Conservation (phyloP, 2,888 invertebrate genomes). For the Didymodactylos carnosus region DNA sequence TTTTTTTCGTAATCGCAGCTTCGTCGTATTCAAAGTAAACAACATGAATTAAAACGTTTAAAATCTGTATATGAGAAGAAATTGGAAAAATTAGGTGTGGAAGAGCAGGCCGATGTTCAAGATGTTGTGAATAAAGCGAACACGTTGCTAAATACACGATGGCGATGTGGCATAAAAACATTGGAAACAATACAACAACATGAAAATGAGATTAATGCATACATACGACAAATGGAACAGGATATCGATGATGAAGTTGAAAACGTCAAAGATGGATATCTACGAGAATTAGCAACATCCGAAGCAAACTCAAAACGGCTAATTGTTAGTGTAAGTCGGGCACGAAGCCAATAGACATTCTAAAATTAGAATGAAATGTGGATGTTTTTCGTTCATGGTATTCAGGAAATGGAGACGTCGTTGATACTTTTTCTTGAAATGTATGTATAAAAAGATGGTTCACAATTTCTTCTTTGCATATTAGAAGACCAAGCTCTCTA, state of each 20-base stretch:
- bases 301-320: not conserved
- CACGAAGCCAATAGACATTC: no score
- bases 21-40: not conserved
- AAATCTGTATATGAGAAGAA: not conserved
- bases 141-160: not conserved
- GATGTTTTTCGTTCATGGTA: not conserved
- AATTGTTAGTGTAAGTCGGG: not conserved
- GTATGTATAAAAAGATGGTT: no score
- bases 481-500: no score
- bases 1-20: not conserved
- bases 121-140: not conserved
- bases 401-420: not conserved
- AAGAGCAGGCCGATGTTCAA: not conserved
- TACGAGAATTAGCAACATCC: not conserved
- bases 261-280: not conserved
- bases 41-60: not conserved
- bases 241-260: not conserved
- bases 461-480: no score
- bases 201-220: not conserved
- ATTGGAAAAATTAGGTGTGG: not conserved
- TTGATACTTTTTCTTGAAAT: no score
- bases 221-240: not conserved
- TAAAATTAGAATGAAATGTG: not conserved
- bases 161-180: not conserved
- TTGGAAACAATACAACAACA: not conserved